Evolutionary conservation across 1,140 invertebrate species (phyloP), one percentile per base, ranked within the genome.

Genomic region (Leptinotarsa defecta): DNA sequence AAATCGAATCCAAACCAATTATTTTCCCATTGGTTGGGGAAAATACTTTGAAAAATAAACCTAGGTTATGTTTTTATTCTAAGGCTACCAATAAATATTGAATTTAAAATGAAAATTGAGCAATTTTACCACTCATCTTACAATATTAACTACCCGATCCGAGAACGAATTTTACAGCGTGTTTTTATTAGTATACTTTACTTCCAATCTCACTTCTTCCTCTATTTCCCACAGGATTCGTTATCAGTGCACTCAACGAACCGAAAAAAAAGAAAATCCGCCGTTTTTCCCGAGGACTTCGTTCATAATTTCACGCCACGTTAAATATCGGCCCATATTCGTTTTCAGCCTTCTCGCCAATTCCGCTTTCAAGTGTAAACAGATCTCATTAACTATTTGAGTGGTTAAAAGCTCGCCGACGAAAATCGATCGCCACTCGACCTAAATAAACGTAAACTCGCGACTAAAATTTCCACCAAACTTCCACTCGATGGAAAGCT

Each of bases 391-490:
- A 43, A 43, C 24, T 48, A 34, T 43, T n/a, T 43, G 43, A 68
- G 52, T 57, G 52, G 64, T 20, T 22, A 65, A 20, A 20, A 43
- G 34, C 34, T 43, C 15, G 20, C 27, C 64, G 64, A 17, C 48
- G 48, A 71, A 48, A 48, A 71, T 71, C 69, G 69, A 71, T 71
- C 6, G 48, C 52, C 69, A 71, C 69, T 71, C 68, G 48, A 71
- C 69, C 69, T 27, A 71, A 57, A 71, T 71, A 71, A 52, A 57
- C 69, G 69, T 71, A 71, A 52, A 61, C 52, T 71, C 48, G 27
- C 15, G 15, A 69, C 68, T 69, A 34, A 69, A 20, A 71, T 65
- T 65, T 57, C 52, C 19, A 15, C 24, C 48, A 71, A 71, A 57
- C n/a, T 49, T n/a, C 48, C 69, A 20, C 27, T n/a, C 68, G 68